Evolutionary conservation across 2,888 invertebrate genomes (phyloP), one percentile per base, ranked within the genome.

Genomic region (Halictus quadricinctus): DNA sequence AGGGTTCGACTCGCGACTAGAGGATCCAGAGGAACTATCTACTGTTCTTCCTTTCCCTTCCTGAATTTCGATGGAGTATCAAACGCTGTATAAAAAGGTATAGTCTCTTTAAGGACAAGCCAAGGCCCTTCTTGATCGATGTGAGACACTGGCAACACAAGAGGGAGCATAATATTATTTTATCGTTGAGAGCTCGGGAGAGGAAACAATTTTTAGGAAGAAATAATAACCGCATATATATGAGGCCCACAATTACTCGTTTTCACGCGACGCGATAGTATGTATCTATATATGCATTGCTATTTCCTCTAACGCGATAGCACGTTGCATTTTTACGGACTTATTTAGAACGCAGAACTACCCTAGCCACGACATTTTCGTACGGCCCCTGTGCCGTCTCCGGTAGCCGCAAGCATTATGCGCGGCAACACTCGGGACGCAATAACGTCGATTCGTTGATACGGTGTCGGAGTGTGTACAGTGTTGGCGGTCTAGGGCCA

Each of bases 401-500:
- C 48, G 58, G 10, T n/a, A n/a, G n/a, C 58, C n/a, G 58, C 12
- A 21, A 58, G 4, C 58, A 58, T 58, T 58, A 58, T 50, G 50
- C 77, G 12, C 43, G n/a, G 69, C 54, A 41, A 77, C 36, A 41
- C 70, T 60, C 60, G 75, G 46, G n/a, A 25, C 60, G 80, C 73
- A 77, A 58, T 81, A 81, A 64, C 66, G 46, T 66, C 69, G 76
- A 48, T 73, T 73, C 72, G 80, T 54, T 73, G 66, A 80, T 76
- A 64, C 50, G n/a, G 18, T 54, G 54, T 25, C 25, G n/a, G 66
- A 41, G 80, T 70, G 29, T 70, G 29, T 46, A 69, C 46, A 43
- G 29, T 18, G 64, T 64, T 7, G 64, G 64, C 29, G 29, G 64
- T 15, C 15, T 15, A 64, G 64, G 64, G 64, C 64, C 15, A 13